Evolutionary conservation across 2,113 vertebrate species (phyloP).

Genomic region (Eretmochelys imbricata): DNA sequence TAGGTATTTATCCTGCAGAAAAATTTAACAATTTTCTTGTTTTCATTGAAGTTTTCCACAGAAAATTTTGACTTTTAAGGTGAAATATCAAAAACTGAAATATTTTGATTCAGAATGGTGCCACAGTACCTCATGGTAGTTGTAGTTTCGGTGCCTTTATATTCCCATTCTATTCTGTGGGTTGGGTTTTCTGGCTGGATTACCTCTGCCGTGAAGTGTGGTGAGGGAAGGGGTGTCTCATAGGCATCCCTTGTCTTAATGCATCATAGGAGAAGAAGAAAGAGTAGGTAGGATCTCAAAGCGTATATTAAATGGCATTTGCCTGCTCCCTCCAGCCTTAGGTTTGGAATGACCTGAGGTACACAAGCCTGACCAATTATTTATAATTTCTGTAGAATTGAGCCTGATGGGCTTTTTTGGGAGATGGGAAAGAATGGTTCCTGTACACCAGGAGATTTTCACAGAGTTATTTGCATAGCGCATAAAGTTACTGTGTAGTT

Average conservation of each 20-base stretch:
- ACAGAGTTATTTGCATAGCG: not conserved
- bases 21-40: not conserved
- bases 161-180: not conserved
- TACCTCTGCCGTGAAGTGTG: not conserved
- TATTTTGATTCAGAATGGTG: not conserved
- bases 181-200: not conserved
- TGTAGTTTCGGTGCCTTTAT: not conserved
- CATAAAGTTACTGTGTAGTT: conserved; percentile 9
- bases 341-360: conserved; percentile 47
- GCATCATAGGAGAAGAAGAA: not conserved
- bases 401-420: conserved; percentile 38
- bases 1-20: not conserved
- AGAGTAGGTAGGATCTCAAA: conserved; percentile 8
- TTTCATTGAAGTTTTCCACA: not conserved
- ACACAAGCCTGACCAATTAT: conserved; percentile 40
- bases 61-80: not conserved
- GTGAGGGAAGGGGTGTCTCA: not conserved
- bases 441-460: not conserved
- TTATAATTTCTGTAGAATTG: conserved; percentile 58
- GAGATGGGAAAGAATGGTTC: conserved; percentile 44
- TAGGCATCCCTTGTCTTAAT: not conserved
- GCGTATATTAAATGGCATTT: conserved; percentile 55
- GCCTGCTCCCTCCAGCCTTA: conserved; percentile 47
- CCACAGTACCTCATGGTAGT: not conserved
- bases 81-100: conserved; percentile 15